These are phyloP conservation scores for Varecia variegata DNA, from an alignment of 2,797 vertebrate genomes.

Conservation along the genomic window DNA sequence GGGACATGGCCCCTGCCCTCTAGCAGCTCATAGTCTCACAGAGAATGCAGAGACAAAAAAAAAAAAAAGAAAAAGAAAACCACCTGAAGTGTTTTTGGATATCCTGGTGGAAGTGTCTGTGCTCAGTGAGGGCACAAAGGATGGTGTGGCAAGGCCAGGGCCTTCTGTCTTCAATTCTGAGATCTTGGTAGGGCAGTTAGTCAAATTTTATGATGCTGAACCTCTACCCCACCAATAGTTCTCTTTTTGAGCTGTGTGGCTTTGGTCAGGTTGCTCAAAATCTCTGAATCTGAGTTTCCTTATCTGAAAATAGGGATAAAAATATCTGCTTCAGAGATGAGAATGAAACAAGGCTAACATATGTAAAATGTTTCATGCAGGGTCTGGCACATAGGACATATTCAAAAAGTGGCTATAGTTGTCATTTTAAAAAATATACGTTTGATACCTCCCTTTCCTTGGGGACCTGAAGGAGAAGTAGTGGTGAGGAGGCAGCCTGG, in stretches of 20 bases:
- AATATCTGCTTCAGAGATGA: slow-evolving; percentile 71
- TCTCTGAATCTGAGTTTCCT: slow-evolving; percentile 66
- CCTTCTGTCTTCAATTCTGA: background rate
- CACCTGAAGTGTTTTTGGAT: background rate
- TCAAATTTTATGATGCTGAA: background rate
- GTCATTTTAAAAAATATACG: slow-evolving; percentile 1
- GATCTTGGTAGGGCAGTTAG: background rate
- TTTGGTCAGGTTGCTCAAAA: slow-evolving; percentile 11
- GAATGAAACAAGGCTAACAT: slow-evolving; percentile 60
- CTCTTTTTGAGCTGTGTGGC: slow-evolving; percentile 21
- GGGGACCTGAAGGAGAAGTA: background rate
- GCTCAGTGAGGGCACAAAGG: background rate
- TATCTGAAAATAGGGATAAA: slow-evolving; percentile 64
- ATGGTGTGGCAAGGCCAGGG: background rate
- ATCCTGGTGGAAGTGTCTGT: background rate
- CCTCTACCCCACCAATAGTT: background rate
- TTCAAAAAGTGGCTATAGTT: slow-evolving; percentile 21
- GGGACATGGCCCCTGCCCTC: background rate
- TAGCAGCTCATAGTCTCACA: background rate
- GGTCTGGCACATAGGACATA: background rate
- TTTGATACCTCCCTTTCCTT: slow-evolving; percentile 41
- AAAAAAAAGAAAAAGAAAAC: background rate
- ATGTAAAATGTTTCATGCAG: slow-evolving; percentile 4
- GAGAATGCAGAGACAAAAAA: background rate
- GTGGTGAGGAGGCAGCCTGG: background rate